Percentiles rank a stretch among this genome's conserved stretches.
These are phyloP conservation scores for Acanthopagrus latus DNA, from an alignment of 2,797 vertebrate genomes.

Conservation along the genomic window DNA sequence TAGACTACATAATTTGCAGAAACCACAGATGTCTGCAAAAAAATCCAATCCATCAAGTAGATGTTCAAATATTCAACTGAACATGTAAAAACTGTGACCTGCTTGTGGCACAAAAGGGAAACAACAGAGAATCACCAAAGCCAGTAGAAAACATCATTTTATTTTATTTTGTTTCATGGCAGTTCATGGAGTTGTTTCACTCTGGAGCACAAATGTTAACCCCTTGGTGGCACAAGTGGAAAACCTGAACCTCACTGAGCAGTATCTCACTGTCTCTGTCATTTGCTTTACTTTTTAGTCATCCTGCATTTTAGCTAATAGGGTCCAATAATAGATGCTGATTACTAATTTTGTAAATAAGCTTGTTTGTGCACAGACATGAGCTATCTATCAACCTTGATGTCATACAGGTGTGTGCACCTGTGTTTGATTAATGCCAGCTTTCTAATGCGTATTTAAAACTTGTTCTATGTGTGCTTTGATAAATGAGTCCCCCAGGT, in stretches of 20 bases:
- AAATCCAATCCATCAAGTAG: background rate
- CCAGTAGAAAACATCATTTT: too few relatives aligned
- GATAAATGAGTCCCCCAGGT: conserved; percentile 51
- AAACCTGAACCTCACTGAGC: background rate
- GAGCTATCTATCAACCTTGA: conserved; percentile 2
- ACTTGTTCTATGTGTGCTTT: conserved; percentile 31
- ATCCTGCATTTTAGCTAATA: background rate
- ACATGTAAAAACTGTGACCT: too few relatives aligned
- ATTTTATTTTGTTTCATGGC: too few relatives aligned
- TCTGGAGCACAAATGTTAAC: background rate
- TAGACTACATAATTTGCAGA: background rate
- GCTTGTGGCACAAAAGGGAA: too few relatives aligned
- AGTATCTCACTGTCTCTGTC: background rate
- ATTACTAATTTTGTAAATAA: background rate
- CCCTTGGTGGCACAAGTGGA: background rate
- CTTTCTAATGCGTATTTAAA: conserved; percentile 41
- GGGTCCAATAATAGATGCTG: background rate
- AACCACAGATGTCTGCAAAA: background rate
- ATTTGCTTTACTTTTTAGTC: background rate
- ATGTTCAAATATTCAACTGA: background rate
- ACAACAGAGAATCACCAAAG: too few relatives aligned
- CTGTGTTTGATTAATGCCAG: conserved; percentile 39
- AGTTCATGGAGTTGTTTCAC: background rate
- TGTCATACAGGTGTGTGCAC: conserved; percentile 18
- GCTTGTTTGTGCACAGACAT: background rate